Base-by-base conservation (phyloP, 2,888 invertebrate species). In the Iphiclides podalirius region DNA sequence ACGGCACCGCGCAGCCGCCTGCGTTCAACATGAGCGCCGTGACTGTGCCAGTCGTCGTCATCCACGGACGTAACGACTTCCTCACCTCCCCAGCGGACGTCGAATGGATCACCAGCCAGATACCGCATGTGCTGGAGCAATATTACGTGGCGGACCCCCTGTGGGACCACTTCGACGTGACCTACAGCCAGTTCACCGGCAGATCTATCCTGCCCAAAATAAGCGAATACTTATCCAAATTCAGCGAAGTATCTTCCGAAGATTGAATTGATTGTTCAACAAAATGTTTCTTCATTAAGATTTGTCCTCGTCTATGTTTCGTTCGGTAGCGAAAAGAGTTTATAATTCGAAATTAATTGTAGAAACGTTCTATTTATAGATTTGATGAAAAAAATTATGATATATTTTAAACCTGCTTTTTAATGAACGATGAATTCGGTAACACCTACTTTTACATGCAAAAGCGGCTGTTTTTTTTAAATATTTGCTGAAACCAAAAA, bases 81-180 rank as follows among this genome's bases (percentile, higher is more conserved):
- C 67, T 92, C 83, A 90, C 82, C 90, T 61, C 91, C 90, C 71
- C 81, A 0, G 73, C 80, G 63, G 93, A 93, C 45, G 90, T 92
- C 0, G 63, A 87, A 34, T 88, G 89, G 63, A 63, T 93, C 52
- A 70, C 88, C 20, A 63, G 70, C 0, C 71, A 84, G 45, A 67
- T 94, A 16, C 91, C 92, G 0, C 90, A 91, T 59, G 86, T 91
- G 1, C 57, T 90, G 16, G 90, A 90, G 48, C 83, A 83, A 42
- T 82, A 89, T 57, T 72, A 88, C 52, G 91, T 93, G 20, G 76
- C 88, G 1, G 84, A 91, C 62, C 87, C 90, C 2, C 37, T 60
- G 31, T 66, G 66, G 71, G 70, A 67, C 31, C 78, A 78, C 34
- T 44, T 77, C 34, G 78, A 78, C 46, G 58, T 69, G 0, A 52